Evolutionary conservation across 2,797 vertebrate species (phyloP).

Genomic region (Graptemys geographica): DNA sequence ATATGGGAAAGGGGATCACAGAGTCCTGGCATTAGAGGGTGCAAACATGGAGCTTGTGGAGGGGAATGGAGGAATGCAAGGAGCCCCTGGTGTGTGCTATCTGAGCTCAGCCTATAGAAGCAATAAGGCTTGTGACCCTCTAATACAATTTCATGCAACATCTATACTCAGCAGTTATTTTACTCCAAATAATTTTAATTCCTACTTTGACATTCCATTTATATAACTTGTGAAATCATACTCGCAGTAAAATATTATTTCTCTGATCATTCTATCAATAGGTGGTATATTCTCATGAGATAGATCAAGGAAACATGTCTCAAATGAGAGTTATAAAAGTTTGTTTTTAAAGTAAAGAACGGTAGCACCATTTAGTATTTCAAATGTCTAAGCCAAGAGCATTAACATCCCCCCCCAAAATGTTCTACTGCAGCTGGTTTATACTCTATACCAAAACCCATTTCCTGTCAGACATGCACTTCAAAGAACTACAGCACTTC

Average conservation of each 20-base stretch:
- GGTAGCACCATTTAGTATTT: constrained; percentile 12
- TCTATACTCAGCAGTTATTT: not conserved
- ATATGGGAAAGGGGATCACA: not conserved
- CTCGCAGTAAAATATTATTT: not conserved
- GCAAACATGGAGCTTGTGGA: not conserved
- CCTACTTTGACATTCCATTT: fast-evolving
- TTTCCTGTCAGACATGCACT: constrained; percentile 68
- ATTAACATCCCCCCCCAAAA: constrained; percentile 22
- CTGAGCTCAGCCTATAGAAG: not conserved
- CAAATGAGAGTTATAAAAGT: fast-evolving
- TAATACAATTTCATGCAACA: not conserved
- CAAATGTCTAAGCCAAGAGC: constrained; percentile 12
- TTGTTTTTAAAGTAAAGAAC: constrained; percentile 28
- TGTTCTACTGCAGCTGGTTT: constrained; percentile 55
- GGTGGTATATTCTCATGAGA: not conserved
- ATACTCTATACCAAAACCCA: constrained; percentile 62
- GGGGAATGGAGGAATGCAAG: not conserved
- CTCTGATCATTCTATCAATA: not conserved
- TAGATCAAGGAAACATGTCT: not conserved
- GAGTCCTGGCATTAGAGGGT: not conserved
- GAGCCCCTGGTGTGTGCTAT: not conserved
- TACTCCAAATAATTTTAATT: constrained; percentile 10
- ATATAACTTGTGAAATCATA: not conserved
- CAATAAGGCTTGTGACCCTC: not conserved
- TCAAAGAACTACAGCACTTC: constrained; percentile 66